A percentile compares a stretch with the other conserved stretches of the same genome.
These are phyloP conservation scores for Archaeoteleia sp. DNA, from an alignment of 2,888 invertebrate genomes.

Conservation along the genomic window DNA sequence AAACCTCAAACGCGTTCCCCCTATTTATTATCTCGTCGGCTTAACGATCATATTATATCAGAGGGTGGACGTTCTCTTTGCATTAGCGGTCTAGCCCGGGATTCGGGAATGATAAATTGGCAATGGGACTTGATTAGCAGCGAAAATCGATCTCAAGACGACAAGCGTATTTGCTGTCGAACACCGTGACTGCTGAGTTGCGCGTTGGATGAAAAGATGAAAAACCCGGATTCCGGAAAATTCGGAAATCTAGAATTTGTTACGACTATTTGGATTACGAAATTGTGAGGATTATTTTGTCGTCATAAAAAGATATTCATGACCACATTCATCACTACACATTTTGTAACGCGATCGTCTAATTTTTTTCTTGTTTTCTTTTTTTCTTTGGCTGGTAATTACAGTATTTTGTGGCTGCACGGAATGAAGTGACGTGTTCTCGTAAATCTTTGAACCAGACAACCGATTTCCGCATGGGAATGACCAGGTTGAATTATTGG, in stretches of 20 bases:
- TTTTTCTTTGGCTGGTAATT: too few species aligned
- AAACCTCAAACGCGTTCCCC: background rate
- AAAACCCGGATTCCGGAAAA: too few species aligned
- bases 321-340: too few species aligned
- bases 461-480: conserved; percentile 25
- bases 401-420: background rate
- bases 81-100: conserved; percentile 19
- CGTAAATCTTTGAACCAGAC: conserved; percentile 26
- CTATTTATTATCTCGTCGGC: conserved; percentile 11
- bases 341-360: too few species aligned
- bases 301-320: too few species aligned
- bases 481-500: conserved; percentile 35
- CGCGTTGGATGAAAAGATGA: conserved; percentile 12
- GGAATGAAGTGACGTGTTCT: conserved; percentile 12
- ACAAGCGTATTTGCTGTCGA: conserved; percentile 26
- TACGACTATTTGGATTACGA: too few species aligned
- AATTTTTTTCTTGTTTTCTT: too few species aligned
- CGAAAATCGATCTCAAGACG: conserved; percentile 43
- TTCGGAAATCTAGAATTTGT: too few species aligned
- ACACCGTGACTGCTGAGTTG: conserved; percentile 16
- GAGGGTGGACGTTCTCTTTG: conserved; percentile 6
- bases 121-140: conserved; percentile 27
- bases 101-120: conserved; percentile 33
- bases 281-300: too few species aligned
- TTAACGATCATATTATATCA: conserved; percentile 22